Conservation (phyloP, 2,113 vertebrate species). For the Puntigrus tetrazona region DNA sequence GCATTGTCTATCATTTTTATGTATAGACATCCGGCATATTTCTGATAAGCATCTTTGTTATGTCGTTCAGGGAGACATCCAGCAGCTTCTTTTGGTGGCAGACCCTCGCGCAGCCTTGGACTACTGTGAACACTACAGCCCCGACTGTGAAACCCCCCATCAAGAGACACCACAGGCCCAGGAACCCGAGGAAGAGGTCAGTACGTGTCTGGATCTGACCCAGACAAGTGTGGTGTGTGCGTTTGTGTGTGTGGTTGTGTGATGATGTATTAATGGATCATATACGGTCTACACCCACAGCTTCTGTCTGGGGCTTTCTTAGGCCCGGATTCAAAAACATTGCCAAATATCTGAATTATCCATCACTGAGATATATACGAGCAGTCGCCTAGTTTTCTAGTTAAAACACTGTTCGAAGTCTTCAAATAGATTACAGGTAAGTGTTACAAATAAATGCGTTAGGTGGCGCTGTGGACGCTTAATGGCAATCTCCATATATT, state of each 20-base stretch:
- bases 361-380: background rate
- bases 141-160: constrained; percentile 90
- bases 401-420: background rate
- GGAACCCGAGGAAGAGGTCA: constrained; percentile 87
- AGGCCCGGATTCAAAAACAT: background rate
- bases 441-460: background rate
- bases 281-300: background rate
- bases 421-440: background rate
- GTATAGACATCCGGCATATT: background rate
- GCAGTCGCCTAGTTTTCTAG: background rate
- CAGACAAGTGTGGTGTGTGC: background rate
- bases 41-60: background rate
- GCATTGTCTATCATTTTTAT: too few relatives aligned
- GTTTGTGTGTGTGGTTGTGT: background rate
- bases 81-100: constrained; percentile 89
- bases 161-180: constrained; percentile 88
- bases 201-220: constrained; percentile 47
- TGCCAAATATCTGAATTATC: background rate
- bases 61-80: constrained; percentile 89
- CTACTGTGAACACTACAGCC: constrained; percentile 97
- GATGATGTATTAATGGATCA: constrained; percentile 25
- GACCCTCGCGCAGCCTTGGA: constrained; percentile 93
- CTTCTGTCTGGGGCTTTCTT: constrained; percentile 9
- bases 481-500: background rate
- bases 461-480: background rate